These are phyloP conservation scores for Cynopterus sphinx DNA, from an alignment of 2,797 vertebrate species.

Conservation along the genomic window DNA sequence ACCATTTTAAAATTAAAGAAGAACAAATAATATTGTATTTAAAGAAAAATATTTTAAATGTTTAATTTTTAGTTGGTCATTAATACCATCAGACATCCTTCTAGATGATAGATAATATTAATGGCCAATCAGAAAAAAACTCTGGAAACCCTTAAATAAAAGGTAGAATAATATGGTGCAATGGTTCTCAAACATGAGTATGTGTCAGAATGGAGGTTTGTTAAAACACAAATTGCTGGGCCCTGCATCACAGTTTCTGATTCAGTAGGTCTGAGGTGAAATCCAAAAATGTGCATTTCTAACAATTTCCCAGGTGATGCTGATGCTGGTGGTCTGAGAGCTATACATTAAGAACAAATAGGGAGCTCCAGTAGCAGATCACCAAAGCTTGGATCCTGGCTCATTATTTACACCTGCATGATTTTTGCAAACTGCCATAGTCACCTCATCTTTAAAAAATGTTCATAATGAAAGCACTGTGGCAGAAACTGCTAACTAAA, in stretches of 20 bases:
- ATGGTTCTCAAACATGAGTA: not conserved
- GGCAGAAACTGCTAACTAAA: not conserved
- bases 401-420: not conserved
- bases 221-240: conserved; percentile 32
- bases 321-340: not conserved
- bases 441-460: not conserved
- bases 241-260: not conserved
- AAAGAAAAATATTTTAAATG: conserved; percentile 45
- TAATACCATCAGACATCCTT: not conserved
- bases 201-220: not conserved
- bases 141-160: conserved; percentile 28
- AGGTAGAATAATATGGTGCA: not conserved
- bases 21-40: conserved; percentile 41
- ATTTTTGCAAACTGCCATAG: not conserved
- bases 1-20: conserved; percentile 56
- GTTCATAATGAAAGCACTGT: conserved; percentile 12
- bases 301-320: not conserved
- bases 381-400: not conserved
- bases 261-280: not conserved
- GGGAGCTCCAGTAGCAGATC: not conserved
- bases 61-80: conserved; percentile 32
- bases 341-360: not conserved
- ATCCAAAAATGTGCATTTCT: conserved; percentile 1
- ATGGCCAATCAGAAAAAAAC: not conserved
- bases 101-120: not conserved